These are phyloP conservation scores for Parnassius apollo DNA, from an alignment of 2,888 invertebrate genomes.

Conservation along the genomic window DNA sequence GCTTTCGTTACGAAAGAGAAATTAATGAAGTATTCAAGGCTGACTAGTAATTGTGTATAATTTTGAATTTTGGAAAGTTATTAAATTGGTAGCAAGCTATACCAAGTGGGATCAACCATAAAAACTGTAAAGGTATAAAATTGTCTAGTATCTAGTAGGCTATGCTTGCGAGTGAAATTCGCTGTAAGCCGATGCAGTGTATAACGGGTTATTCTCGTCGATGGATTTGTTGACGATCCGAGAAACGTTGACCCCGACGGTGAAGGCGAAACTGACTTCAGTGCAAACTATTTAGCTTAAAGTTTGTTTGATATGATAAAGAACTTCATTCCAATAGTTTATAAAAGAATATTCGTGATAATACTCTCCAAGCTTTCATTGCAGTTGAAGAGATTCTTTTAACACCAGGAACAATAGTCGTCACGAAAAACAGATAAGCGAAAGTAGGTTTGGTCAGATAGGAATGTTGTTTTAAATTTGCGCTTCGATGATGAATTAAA, in stretches of 20 bases:
- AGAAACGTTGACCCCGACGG: slow-evolving; percentile 74
- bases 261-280: slow-evolving; percentile 60
- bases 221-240: slow-evolving; percentile 77
- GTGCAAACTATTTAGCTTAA: slow-evolving; percentile 54
- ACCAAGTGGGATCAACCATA: slow-evolving; percentile 29
- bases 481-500: no score
- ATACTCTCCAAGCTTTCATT: no score
- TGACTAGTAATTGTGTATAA: slow-evolving; percentile 15
- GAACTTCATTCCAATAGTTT: not conserved
- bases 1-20: slow-evolving; percentile 14
- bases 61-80: slow-evolving; percentile 13
- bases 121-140: slow-evolving; percentile 46
- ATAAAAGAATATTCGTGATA: not conserved
- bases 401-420: no score
- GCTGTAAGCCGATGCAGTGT: slow-evolving; percentile 71
- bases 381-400: no score
- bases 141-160: slow-evolving; percentile 60
- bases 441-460: no score
- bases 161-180: slow-evolving; percentile 63
- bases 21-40: slow-evolving; percentile 4
- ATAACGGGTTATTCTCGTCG: slow-evolving; percentile 78
- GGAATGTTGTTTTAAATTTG: no score
- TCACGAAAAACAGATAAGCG: no score
- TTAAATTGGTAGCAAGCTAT: slow-evolving; percentile 10
- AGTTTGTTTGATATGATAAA: slow-evolving; percentile 16